Conservation (phyloP, 2,797 vertebrate genomes). For the Graptemys geographica region DNA sequence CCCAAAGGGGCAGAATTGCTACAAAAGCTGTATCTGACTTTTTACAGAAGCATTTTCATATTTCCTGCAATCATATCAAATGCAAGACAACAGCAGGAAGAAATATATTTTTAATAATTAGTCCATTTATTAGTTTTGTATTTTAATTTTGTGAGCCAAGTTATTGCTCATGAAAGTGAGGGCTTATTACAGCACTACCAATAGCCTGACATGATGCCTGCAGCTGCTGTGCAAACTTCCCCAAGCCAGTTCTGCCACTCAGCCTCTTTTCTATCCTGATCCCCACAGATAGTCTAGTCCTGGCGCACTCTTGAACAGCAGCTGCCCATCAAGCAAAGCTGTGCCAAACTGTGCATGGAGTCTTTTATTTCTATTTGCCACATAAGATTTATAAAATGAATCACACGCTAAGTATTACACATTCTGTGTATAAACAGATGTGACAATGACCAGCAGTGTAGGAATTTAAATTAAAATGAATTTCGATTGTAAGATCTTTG, state of each 20-base stretch:
- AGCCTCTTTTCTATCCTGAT: background rate
- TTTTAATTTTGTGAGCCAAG: too few relatives aligned
- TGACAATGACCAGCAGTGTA: too few relatives aligned
- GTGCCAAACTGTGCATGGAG: background rate
- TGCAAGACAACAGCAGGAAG: too few relatives aligned
- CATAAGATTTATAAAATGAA: background rate
- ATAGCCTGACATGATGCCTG: background rate
- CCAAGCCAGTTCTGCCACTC: background rate
- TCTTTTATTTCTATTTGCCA: background rate
- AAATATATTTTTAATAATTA: too few relatives aligned
- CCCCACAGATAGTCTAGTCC: background rate
- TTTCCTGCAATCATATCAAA: background rate
- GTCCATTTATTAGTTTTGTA: too few relatives aligned
- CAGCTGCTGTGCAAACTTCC: background rate
- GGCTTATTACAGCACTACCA: background rate
- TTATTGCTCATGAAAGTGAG: too few relatives aligned
- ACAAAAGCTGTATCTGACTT: background rate
- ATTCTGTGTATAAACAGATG: background rate
- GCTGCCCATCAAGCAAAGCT: background rate
- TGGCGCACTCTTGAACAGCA: background rate
- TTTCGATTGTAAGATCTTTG: too few relatives aligned
- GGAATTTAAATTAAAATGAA: too few relatives aligned
- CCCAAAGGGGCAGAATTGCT: background rate
- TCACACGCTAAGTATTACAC: background rate
- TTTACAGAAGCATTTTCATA: background rate